These are phyloP conservation scores for Pseudopodoces humilis DNA, from an alignment of 2,113 vertebrate species.

Conservation along the genomic window DNA sequence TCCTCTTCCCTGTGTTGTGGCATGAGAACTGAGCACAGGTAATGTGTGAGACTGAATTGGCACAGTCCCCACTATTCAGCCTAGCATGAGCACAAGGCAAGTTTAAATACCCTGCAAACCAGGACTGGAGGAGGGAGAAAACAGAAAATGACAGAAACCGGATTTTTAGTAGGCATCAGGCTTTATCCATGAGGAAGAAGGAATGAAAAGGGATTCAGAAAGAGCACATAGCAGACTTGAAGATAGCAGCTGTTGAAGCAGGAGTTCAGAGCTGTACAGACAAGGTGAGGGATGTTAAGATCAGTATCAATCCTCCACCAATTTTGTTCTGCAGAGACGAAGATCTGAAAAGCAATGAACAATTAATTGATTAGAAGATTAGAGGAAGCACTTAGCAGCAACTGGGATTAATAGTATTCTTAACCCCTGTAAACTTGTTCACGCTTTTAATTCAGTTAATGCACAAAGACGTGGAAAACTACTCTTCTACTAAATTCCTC, in stretches of 20 bases:
- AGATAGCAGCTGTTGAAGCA: not conserved
- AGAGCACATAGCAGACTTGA: not conserved
- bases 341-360: not conserved
- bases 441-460: not conserved
- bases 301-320: not conserved
- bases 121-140: not conserved
- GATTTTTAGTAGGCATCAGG: not conserved
- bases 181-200: not conserved
- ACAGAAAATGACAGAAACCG: not conserved
- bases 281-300: not conserved
- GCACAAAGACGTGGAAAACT: not conserved
- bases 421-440: not conserved
- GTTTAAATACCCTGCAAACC: not conserved
- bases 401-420: not conserved
- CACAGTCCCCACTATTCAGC: not conserved
- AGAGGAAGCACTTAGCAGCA: not conserved
- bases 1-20: not conserved
- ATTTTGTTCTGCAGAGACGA: not conserved
- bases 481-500: not conserved
- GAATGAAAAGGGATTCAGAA: not conserved
- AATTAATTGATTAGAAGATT: not conserved
- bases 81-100: not conserved
- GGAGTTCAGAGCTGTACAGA: not conserved
- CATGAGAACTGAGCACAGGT: not conserved
- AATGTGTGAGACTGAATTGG: not conserved